A percentile compares a stretch with the other conserved stretches of the same genome.
Conservation (phyloP, 2,888 invertebrate genomes). For the Drosophila greeni region DNA sequence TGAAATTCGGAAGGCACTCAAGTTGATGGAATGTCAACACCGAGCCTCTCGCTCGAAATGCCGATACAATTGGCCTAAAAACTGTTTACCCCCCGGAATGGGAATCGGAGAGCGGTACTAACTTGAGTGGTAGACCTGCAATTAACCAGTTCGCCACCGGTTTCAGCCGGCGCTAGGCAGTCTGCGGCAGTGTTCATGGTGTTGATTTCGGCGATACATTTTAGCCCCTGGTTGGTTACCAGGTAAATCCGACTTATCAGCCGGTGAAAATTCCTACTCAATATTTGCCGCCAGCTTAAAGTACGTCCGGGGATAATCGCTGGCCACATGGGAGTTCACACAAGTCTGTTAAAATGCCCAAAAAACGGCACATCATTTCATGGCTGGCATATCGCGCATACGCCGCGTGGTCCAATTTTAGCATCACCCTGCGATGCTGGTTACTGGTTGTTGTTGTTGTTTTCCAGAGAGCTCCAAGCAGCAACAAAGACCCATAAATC, state of each 20-base stretch:
- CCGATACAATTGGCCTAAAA: conserved; percentile 41
- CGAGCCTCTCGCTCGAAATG: conserved; percentile 17
- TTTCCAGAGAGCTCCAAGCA: background rate
- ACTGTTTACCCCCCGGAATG: conserved; percentile 32
- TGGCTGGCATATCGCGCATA: conserved; percentile 57
- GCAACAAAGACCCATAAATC: conserved; percentile 26
- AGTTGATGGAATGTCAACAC: conserved; percentile 39
- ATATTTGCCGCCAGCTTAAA: conserved; percentile 47
- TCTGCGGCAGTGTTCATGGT: conserved; percentile 39
- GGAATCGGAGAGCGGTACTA: conserved; percentile 12
- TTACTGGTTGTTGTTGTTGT: conserved; percentile 30
- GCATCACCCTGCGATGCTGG: conserved; percentile 49
- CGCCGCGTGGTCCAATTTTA: conserved; percentile 63
- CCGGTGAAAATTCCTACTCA: conserved; percentile 52
- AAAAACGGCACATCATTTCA: conserved; percentile 13
- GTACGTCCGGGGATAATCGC: conserved; percentile 15
- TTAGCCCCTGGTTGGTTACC: conserved; percentile 33
- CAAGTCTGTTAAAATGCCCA: conserved; percentile 62
- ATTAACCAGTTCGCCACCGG: conserved; percentile 44
- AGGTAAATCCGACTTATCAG: conserved; percentile 54
- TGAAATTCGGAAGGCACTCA: conserved; percentile 23
- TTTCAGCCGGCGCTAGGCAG: conserved; percentile 61
- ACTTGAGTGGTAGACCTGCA: conserved; percentile 25
- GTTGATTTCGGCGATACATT: conserved; percentile 5
- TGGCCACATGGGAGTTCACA: conserved; percentile 48